Evolutionary conservation across 2,113 vertebrate species (phyloP).

Genomic region (Symphodus melops): DNA sequence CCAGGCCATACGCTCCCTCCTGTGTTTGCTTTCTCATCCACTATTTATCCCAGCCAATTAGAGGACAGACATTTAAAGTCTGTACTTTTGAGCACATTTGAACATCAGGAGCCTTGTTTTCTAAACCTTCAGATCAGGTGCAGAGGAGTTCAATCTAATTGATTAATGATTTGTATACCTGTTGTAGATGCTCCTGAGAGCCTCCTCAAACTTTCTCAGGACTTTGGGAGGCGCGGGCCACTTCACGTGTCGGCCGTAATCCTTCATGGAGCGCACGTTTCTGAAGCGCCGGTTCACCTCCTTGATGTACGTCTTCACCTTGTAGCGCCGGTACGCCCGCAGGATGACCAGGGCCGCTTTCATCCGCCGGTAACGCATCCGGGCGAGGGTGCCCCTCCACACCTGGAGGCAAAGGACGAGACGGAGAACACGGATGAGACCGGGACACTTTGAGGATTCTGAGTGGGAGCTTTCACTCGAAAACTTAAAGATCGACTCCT

Average conservation of each 20-base stretch:
- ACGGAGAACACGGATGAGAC: too few species aligned
- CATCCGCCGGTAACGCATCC: constrained; percentile 90
- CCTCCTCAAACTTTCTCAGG: constrained; percentile 90
- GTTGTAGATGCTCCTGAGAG: constrained; percentile 87
- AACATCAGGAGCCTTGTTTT: background rate
- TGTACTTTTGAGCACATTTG: too few species aligned
- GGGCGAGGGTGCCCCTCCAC: constrained; percentile 94
- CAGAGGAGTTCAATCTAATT: too few species aligned
- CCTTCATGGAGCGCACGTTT: constrained; percentile 85
- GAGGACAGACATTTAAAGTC: background rate
- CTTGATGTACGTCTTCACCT: constrained; percentile 91
- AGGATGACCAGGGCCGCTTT: constrained; percentile 88
- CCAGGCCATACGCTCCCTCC: constrained; percentile 18
- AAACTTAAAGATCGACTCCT: too few species aligned
- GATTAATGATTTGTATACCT: too few species aligned
- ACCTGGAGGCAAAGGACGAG: constrained; percentile 80
- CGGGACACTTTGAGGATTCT: too few species aligned
- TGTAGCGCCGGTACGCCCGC: constrained; percentile 90
- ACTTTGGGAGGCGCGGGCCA: constrained; percentile 95
- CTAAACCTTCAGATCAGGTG: too few species aligned
- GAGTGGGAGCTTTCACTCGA: too few species aligned
- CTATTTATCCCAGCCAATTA: constrained; percentile 13
- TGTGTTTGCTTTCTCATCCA: background rate
- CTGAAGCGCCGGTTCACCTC: constrained; percentile 90
- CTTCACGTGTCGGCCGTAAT: constrained; percentile 87